Evolutionary conservation across 2,797 vertebrate genomes (phyloP), one percentile per base, ranked within the genome.

Genomic region (Malurus leucopterus): DNA sequence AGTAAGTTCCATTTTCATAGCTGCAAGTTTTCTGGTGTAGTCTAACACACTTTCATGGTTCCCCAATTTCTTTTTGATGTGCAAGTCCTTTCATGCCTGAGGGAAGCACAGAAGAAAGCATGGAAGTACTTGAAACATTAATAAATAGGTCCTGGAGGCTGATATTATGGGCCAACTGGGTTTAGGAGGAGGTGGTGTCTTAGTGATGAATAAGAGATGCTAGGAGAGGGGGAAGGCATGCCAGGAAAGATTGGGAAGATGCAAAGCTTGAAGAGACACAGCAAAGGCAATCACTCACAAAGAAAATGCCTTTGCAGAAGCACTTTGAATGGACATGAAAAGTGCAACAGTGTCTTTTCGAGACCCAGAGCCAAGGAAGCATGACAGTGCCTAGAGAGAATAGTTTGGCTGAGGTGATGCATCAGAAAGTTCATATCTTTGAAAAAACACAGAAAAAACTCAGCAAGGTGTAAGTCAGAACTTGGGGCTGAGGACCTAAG

Each of bases 21-120:
- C 44, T 67, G 76, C 79, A 78, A 24, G 85, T 92, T 87, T 91
- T 74, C 63, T 77, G 47, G 43, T 61, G 47, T 32, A 76, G 62
- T 87, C 72, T 51, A 90, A 89, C 49, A 69, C 13, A 34, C 70
- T 85, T 90, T 75, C 87, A 91, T 43, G 69, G 79, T 34, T 91
- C 55, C 40, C 70, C 72, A 77, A 77, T 74, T 90, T 53, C 51
- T 89, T 89, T 95, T 85, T 90, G 79, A 94, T 87, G 76, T 75
- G 44, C 72, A 91, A 90, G 92, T 67, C 50, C 43, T 81, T 85
- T 92, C 65, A 62, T 55, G 79, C 91, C 79, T 88, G 46, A 78
- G 74, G 87, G 79, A 69, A 92, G 51, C 63, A 86, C 3, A 59
- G 71, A 82, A 88, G 64, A 90, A 86, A 90, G 57, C 46, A 82